Conservation (phyloP, 2,888 invertebrate species). For the Stenchaetothrips biformis region DNA sequence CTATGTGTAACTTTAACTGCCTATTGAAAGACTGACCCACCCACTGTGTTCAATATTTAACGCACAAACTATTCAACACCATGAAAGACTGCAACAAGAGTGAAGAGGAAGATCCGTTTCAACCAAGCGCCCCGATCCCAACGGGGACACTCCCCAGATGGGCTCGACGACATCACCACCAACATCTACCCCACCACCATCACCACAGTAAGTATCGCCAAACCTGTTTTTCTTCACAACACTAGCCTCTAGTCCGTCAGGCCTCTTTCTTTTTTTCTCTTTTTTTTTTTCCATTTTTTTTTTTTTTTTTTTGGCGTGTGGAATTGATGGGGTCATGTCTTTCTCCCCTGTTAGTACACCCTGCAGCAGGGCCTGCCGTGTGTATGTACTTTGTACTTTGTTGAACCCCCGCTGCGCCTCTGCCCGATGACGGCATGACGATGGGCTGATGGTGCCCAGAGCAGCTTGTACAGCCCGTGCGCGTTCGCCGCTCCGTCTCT, state of each 20-base stretch:
- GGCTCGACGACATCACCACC: not conserved
- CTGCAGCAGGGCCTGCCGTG: too few species aligned
- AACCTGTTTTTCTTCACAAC: not conserved
- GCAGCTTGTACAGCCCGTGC: too few species aligned
- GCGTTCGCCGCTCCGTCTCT: too few species aligned
- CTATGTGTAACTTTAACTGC: not conserved
- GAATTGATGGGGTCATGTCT: too few species aligned
- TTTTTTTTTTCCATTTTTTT: not conserved
- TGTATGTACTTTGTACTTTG: too few species aligned
- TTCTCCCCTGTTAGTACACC: too few species aligned
- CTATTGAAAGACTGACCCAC: not conserved
- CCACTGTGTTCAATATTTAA: not conserved
- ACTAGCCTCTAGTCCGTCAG: not conserved
- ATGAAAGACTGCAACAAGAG: slow-evolving; percentile 3
- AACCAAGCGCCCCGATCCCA: not conserved
- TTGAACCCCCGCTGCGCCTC: too few species aligned
- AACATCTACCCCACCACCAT: not conserved
- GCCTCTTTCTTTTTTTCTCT: not conserved
- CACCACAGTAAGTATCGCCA: not conserved
- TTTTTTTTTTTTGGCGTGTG: not conserved
- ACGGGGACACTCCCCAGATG: not conserved
- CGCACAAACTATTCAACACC: not conserved
- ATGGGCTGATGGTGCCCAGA: too few species aligned
- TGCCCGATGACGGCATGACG: too few species aligned
- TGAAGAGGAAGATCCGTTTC: not conserved